phyloP scores from a whole-genome alignment of 2,888 invertebrate species.

The Ophonus ardosiacus region DNA sequence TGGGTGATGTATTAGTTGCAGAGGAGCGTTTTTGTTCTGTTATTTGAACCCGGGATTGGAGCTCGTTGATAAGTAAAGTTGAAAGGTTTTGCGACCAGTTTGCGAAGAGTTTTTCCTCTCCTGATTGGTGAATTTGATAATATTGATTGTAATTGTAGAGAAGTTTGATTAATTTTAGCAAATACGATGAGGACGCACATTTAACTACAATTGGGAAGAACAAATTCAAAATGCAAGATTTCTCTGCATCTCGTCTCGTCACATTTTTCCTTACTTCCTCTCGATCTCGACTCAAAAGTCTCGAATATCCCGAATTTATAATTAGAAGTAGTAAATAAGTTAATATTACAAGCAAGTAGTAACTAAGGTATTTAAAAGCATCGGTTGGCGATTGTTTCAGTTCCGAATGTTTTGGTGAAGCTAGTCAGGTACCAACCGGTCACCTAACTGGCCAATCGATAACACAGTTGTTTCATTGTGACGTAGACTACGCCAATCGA shows the following conservation, averaged over 20 bases:
- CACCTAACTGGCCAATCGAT: constrained; percentile 57
- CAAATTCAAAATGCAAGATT: no score
- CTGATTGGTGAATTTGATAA: constrained; percentile 12
- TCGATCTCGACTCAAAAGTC: no score
- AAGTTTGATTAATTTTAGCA: not conserved
- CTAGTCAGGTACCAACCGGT: constrained; percentile 56
- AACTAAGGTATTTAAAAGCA: not conserved
- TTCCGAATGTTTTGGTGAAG: constrained; percentile 36
- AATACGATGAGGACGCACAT: not conserved
- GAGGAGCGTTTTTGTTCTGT: constrained; percentile 28
- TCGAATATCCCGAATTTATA: no score
- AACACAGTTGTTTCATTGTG: constrained; percentile 59
- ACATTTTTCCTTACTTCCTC: no score
- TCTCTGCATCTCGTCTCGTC: no score
- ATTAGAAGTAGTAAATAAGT: no score
- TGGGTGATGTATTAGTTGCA: constrained; percentile 16
- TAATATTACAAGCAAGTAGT: no score
- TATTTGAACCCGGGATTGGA: constrained; percentile 5
- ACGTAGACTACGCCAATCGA: constrained; percentile 54
- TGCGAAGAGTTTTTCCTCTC: constrained; percentile 14
- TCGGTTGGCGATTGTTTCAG: constrained; percentile 6
- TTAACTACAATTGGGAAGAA: no score
- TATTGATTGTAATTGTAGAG: constrained; percentile 11
- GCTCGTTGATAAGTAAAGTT: constrained; percentile 15
- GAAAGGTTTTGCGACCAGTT: constrained; percentile 1